Percentiles rank a stretch among this genome's conserved stretches.
Conservation (phyloP, 2,888 invertebrate species). For the Drosophila anomalipes region DNA sequence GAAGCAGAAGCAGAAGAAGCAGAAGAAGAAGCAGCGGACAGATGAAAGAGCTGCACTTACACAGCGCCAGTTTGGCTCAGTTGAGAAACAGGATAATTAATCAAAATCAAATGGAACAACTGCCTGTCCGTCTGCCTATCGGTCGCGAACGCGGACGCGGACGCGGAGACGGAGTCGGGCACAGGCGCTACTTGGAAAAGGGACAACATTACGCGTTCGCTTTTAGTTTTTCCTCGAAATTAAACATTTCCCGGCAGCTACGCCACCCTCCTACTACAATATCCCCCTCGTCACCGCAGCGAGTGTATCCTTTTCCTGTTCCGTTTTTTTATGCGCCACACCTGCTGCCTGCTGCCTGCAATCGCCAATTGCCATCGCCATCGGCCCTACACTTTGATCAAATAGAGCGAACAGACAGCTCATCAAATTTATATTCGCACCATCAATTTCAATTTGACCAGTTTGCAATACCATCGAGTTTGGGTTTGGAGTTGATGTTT, state of each 20-base stretch:
- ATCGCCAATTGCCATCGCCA: not conserved
- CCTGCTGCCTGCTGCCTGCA: constrained; percentile 72
- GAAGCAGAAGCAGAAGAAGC: constrained; percentile 4
- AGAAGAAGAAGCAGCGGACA: constrained; percentile 49
- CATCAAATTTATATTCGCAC: constrained; percentile 69
- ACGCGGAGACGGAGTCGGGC: not conserved
- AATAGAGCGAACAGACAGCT: constrained; percentile 51
- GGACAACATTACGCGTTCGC: constrained; percentile 55
- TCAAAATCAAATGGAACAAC: constrained; percentile 84
- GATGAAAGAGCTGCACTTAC: constrained; percentile 67
- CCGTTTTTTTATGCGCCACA: constrained; percentile 63
- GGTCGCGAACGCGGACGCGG: constrained; percentile 18
- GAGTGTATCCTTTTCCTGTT: constrained; percentile 52
- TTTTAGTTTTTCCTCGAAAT: constrained; percentile 59
- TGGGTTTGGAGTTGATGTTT: constrained; percentile 60
- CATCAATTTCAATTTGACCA: constrained; percentile 76
- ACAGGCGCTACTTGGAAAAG: constrained; percentile 42
- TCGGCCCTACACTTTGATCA: constrained; percentile 31
- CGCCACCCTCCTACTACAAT: not conserved
- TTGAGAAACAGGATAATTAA: constrained; percentile 71
- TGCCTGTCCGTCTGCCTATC: constrained; percentile 51
- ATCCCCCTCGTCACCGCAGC: constrained; percentile 10
- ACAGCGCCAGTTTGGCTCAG: constrained; percentile 46
- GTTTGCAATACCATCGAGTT: constrained; percentile 45
- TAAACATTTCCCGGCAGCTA: constrained; percentile 58